phyloP scores from a whole-genome alignment of 2,888 invertebrate species.

The Endotricha flammealis region DNA sequence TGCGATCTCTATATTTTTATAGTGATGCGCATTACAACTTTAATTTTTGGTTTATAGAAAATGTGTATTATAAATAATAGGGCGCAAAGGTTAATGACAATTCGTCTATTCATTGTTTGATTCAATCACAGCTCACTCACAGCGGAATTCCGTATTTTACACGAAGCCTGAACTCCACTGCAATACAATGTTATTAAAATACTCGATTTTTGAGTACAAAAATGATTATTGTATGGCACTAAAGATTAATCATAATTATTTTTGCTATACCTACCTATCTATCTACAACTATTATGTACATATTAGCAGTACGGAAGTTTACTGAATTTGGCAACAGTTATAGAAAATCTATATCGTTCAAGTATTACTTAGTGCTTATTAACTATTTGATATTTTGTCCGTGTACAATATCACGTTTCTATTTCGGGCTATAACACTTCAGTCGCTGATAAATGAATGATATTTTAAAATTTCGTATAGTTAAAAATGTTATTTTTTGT shows the following conservation, averaged over 20 bases:
- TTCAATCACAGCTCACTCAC: slow-evolving; percentile 10
- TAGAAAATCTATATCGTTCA: slow-evolving; percentile 17
- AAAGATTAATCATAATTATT: slow-evolving; percentile 32
- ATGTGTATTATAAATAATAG: too few species aligned
- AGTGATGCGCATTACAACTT: too few species aligned
- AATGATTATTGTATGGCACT: slow-evolving; percentile 53
- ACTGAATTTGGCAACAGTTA: slow-evolving; percentile 53
- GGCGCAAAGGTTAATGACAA: too few species aligned
- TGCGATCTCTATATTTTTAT: too few species aligned
- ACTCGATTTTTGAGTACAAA: slow-evolving; percentile 49
- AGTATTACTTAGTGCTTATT: slow-evolving; percentile 10
- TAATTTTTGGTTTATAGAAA: too few species aligned
- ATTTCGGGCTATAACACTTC: background rate
- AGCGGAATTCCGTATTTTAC: slow-evolving; percentile 5
- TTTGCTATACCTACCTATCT: slow-evolving; percentile 52
- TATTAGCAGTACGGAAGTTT: slow-evolving; percentile 39
- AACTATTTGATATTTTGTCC: slow-evolving; percentile 6
- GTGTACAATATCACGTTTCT: too few species aligned
- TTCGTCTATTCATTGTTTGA: too few species aligned
- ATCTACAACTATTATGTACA: slow-evolving; percentile 66
- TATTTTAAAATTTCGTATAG: too few species aligned
- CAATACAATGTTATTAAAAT: slow-evolving; percentile 23
- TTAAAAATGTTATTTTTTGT: too few species aligned
- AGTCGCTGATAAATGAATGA: slow-evolving; percentile 6
- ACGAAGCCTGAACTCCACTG: background rate